These are phyloP conservation scores for Siderastrea radians DNA, from an alignment of 92 coral and sea anemone species.

Conservation along the genomic window DNA sequence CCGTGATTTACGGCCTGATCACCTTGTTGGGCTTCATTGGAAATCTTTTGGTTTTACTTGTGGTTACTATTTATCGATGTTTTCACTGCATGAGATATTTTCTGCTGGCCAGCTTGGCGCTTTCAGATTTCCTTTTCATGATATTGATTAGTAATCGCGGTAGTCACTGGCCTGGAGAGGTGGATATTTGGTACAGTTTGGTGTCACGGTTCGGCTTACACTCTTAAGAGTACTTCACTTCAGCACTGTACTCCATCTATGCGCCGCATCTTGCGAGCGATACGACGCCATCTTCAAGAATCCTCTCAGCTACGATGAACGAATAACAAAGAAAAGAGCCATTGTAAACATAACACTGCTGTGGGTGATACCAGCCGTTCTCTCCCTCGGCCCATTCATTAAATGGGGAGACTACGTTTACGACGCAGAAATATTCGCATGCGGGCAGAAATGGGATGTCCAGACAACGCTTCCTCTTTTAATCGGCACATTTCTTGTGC, in stretches of 20 bases:
- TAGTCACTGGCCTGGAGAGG: neutral
- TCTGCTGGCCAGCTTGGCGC: neutral
- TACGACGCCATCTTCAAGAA: slow-evolving; percentile 8
- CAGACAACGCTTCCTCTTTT: neutral
- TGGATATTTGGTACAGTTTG: neutral
- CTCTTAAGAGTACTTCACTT: neutral
- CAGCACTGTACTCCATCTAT: neutral
- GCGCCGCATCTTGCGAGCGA: slow-evolving; percentile 7
- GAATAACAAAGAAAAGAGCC: slow-evolving; percentile 1
- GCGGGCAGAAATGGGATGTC: neutral
- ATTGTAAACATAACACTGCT: neutral
- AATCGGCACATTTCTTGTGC: neutral
- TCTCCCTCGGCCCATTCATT: neutral
- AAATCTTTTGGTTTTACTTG: neutral
- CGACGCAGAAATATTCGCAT: neutral
- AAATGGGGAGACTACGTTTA: slow-evolving; percentile 8
- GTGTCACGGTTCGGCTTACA: neutral
- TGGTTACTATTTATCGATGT: neutral
- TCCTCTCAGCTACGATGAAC: neutral
- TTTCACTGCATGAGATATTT: neutral
- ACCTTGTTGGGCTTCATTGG: neutral
- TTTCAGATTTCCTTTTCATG: neutral
- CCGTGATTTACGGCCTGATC: neutral
- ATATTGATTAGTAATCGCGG: neutral
- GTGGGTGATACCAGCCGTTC: slow-evolving; percentile 16